These are phyloP conservation scores for Xestoiulus laeticollis DNA, from an alignment of 2,888 invertebrate genomes.

Conservation along the genomic window DNA sequence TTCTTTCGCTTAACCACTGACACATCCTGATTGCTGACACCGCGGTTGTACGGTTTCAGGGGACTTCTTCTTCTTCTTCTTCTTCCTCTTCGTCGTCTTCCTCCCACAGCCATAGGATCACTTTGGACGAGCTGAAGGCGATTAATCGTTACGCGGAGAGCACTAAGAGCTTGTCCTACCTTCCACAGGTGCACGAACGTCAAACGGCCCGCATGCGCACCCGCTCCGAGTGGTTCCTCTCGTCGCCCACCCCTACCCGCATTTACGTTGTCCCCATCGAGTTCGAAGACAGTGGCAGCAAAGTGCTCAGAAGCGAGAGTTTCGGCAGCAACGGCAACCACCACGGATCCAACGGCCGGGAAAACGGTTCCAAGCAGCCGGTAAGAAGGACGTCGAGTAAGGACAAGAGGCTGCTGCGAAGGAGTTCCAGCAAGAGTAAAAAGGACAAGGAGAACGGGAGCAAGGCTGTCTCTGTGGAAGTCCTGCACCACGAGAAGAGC, in stretches of 20 bases:
- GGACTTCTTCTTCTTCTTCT: conserved; percentile 54
- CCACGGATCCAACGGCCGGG: conserved; percentile 53
- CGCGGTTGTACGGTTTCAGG: conserved; percentile 50
- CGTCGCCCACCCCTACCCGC: conserved; percentile 65
- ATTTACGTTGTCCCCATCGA: conserved; percentile 64
- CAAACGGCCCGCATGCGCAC: conserved; percentile 97
- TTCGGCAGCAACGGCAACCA: conserved; percentile 49
- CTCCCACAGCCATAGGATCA: conserved; percentile 69
- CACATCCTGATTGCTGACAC: conserved; percentile 47
- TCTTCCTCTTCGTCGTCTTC: conserved; percentile 55
- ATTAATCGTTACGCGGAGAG: conserved; percentile 91
- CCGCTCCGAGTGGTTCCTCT: conserved; percentile 96
- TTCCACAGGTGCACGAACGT: conserved; percentile 93
- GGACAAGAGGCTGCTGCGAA: conserved; percentile 65
- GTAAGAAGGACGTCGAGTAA: conserved; percentile 67
- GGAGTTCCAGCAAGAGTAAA: conserved; percentile 66
- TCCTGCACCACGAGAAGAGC: conserved; percentile 59
- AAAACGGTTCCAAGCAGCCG: conserved; percentile 55
- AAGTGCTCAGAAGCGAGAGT: conserved; percentile 65
- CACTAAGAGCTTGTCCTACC: conserved; percentile 88
- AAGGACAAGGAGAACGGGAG: conserved; percentile 68
- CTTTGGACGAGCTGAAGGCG: conserved; percentile 82
- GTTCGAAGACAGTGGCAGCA: conserved; percentile 66
- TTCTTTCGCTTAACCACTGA: conserved; percentile 40
- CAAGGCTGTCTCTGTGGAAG: conserved; percentile 55